phyloP scores from a whole-genome alignment of 35 echinoderm and acorn worm species.

The Apostichopus parvimensis region DNA sequence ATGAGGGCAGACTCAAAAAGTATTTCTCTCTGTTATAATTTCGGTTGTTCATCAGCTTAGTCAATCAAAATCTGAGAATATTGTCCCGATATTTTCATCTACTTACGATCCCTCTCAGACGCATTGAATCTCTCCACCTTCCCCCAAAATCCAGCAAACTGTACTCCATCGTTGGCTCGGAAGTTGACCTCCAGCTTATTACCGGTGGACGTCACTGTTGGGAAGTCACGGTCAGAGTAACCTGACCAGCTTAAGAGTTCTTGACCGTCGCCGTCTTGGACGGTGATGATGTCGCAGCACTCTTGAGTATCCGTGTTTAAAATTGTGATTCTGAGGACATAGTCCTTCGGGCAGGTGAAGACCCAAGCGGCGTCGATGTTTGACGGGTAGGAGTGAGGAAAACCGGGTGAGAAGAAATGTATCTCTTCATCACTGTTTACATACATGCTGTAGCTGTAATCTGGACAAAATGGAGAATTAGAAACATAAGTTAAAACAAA shows the following conservation, averaged over 20 bases:
- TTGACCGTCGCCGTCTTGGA: neutral
- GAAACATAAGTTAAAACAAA: neutral
- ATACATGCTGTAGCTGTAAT: neutral
- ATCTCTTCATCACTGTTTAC: neutral
- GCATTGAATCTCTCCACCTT: neutral
- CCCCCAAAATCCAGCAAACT: neutral
- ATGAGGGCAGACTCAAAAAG: too few species aligned
- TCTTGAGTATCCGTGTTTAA: neutral
- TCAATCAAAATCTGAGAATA: too few species aligned
- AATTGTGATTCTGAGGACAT: conserved; percentile 11
- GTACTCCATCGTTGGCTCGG: neutral
- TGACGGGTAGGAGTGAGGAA: neutral
- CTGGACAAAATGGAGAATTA: neutral
- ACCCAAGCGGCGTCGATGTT: conserved; percentile 12
- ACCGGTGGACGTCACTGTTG: neutral
- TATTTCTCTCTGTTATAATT: too few species aligned
- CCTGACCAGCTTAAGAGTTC: conserved; percentile 11
- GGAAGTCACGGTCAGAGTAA: neutral
- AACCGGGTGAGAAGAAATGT: conserved; percentile 31
- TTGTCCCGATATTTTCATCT: too few species aligned
- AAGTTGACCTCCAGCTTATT: neutral
- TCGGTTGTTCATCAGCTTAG: too few species aligned
- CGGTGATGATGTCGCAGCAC: conserved; percentile 19
- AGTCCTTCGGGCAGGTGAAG: conserved; percentile 18
- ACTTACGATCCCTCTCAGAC: conserved; percentile 11